Evolutionary conservation across 2,888 invertebrate genomes (phyloP), one percentile per base, ranked within the genome.

Genomic region (Bursaphelenchus okinawaensis): DNA sequence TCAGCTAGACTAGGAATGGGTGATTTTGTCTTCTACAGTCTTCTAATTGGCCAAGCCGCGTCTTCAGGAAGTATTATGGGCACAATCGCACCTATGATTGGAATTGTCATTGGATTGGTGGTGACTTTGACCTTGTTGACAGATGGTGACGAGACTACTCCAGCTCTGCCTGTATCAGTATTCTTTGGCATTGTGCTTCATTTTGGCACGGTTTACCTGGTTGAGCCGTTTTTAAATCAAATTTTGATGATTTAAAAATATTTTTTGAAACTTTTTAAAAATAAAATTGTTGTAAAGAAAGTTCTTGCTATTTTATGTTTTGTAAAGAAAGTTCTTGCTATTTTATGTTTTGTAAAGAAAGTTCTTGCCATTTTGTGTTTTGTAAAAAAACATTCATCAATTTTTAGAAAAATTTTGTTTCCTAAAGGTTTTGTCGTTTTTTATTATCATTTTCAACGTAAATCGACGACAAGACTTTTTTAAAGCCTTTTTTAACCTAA

Each of bases 21-120:
- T 29, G 78, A 78, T 51, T 78, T 77, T 57, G 77, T 78, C 27
- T 78, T 78, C 71, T 78, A 78, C 69, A 71, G 76, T 65, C 64
- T 78, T 20, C 65, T 78, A n/a, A 73, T 76, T 55, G 78, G 78
- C 23, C 73, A 74, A 63, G 69, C 78, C 2, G 76, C 76, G 7
- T 27, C 56, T 7, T 58, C 52, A 28, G 75, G 75, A 28, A 71
- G 71, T 55, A 26, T 71, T 2, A 3, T 73, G 23, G 74, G 72
- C 4, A 77, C 75, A 0, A 19, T 67, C 26, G 67, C 62, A 20
- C 69, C 75, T 50, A 62, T 68, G 24, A 22, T 71, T 24, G 77
- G 77, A n/a, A 68, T 77, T 29, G 51, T 77, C 8, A 31, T 69
- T n/a, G 77, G 77, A 28, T 68, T 77, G 6, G 24, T 73, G 8